These are phyloP conservation scores for Portunus trituberculatus DNA, from an alignment of 1,140 invertebrate species.

Conservation along the genomic window DNA sequence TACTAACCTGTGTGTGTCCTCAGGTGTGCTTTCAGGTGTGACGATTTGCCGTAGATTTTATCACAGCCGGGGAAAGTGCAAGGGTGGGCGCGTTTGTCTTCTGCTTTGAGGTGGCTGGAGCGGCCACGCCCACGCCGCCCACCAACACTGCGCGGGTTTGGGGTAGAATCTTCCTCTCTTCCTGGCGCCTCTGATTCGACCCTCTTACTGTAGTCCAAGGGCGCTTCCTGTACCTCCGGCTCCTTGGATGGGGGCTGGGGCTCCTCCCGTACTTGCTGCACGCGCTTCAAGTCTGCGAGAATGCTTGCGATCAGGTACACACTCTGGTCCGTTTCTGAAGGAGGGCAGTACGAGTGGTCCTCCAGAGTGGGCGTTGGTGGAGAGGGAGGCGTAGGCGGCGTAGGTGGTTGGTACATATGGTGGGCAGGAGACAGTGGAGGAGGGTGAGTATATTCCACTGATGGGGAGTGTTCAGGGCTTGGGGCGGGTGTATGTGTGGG, in stretches of 20 bases:
- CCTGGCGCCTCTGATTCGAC: conserved; percentile 59
- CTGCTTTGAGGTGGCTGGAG: conserved; percentile 79
- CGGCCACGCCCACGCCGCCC: conserved; percentile 67
- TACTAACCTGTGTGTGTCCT: conserved; percentile 84
- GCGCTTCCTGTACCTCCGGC: conserved; percentile 26
- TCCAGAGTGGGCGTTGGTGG: conserved; percentile 61
- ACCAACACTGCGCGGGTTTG: conserved; percentile 3
- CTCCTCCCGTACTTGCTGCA: conserved; percentile 82
- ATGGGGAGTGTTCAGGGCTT: conserved; percentile 69
- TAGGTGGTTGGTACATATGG: conserved; percentile 71
- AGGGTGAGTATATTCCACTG: conserved; percentile 64
- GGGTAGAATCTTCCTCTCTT: conserved; percentile 3
- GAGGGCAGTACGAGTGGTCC: conserved; percentile 54
- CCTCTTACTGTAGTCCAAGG: conserved; percentile 64
- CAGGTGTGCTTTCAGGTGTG: conserved; percentile 89
- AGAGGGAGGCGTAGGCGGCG: conserved; percentile 69
- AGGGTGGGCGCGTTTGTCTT: conserved; percentile 82
- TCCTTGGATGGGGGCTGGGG: background rate
- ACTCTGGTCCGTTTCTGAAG: conserved; percentile 78
- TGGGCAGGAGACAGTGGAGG: conserved; percentile 64
- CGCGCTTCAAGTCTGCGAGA: conserved; percentile 83
- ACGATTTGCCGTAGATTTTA: conserved; percentile 90
- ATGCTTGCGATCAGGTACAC: conserved; percentile 82
- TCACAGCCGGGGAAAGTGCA: conserved; percentile 87
- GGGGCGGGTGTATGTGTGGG: conserved; percentile 71